Conservation (phyloP, 2,797 vertebrate species). For the Tamandua tetradactyla region DNA sequence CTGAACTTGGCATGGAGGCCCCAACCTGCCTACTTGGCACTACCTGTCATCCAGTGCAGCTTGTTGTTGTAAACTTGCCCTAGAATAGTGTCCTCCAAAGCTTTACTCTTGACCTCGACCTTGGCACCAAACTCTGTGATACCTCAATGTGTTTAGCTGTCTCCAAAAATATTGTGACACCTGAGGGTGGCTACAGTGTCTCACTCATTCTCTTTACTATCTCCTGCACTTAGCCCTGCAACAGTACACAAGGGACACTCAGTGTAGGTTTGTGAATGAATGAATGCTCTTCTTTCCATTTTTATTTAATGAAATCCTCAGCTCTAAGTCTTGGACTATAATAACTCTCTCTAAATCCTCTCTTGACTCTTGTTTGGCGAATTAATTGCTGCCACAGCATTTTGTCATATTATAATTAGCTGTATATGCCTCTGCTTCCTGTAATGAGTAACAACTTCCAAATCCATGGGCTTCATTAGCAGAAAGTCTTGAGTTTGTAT, state of each 20-base stretch:
- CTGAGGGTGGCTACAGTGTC: background rate
- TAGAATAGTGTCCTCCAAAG: background rate
- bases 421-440: background rate
- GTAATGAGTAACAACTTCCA: background rate
- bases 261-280: background rate
- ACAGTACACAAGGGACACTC: background rate
- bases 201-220: background rate
- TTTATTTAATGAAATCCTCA: background rate
- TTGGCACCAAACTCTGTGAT: background rate
- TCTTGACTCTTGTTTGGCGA: background rate
- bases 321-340: background rate
- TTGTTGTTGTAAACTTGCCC: background rate
- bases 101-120: background rate
- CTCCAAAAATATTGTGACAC: background rate
- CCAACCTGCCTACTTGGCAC: background rate
- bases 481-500: background rate
- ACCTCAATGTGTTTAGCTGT: background rate
- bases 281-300: background rate
- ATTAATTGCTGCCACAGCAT: background rate
- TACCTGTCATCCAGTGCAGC: background rate
- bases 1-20: background rate
- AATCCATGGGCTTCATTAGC: background rate
- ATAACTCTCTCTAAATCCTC: background rate
- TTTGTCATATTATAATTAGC: background rate
- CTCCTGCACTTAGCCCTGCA: fast-evolving